These are phyloP conservation scores for Neotoxoptera formosana DNA, from an alignment of 1,140 invertebrate species.

Conservation along the genomic window DNA sequence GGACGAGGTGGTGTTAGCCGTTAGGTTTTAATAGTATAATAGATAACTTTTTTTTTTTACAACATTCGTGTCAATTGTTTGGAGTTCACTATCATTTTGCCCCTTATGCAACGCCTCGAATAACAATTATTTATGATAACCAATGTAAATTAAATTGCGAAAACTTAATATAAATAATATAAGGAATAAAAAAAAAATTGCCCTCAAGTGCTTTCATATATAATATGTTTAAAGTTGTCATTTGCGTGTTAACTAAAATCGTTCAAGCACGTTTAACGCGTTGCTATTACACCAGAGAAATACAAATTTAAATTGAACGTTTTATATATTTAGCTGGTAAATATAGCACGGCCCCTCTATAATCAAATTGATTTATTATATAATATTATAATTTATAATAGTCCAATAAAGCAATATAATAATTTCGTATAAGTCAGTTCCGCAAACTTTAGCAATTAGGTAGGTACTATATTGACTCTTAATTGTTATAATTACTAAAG, in stretches of 20 bases:
- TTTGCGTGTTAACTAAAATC: not conserved
- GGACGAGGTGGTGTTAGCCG: not conserved
- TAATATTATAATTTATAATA: not conserved
- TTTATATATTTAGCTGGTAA: not conserved
- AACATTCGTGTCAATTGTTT: not conserved
- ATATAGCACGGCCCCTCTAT: not conserved
- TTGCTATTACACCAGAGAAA: not conserved
- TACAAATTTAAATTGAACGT: not conserved
- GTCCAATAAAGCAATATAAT: not conserved
- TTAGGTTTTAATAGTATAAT: not conserved
- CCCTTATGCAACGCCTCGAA: not conserved
- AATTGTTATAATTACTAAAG: not conserved
- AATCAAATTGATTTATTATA: not conserved
- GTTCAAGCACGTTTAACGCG: not conserved
- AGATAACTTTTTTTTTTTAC: not conserved
- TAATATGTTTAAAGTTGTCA: not conserved
- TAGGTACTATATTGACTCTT: not conserved
- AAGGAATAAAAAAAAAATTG: not conserved
- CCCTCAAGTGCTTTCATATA: not conserved
- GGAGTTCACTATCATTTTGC: not conserved
- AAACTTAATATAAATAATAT: not conserved
- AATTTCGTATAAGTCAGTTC: not conserved
- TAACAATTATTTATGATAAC: not conserved
- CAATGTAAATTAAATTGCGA: not conserved
- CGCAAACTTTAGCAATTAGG: not conserved